A percentile compares a stretch with the other conserved stretches of the same genome.
Conservation (phyloP, 2,797 vertebrate species). For the Rallus crepitans region DNA sequence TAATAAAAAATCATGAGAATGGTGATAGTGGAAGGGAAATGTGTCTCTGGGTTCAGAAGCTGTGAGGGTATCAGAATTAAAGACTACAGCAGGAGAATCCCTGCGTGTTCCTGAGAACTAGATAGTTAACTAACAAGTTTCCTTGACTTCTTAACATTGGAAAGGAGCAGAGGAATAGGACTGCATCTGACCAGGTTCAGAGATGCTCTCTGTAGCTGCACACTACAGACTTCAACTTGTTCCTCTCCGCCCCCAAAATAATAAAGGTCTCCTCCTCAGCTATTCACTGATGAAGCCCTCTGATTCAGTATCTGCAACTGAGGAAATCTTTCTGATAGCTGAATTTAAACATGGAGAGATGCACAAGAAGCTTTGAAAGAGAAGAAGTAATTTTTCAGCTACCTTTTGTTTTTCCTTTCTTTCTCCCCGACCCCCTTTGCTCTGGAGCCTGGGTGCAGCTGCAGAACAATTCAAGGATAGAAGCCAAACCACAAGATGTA, state of each 20-base stretch:
- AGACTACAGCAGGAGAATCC: not conserved
- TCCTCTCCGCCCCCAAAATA: not conserved
- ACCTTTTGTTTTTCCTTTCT: too few species aligned
- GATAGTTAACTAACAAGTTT: not conserved
- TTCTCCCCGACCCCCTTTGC: too few species aligned
- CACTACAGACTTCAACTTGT: not conserved
- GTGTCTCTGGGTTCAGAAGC: not conserved
- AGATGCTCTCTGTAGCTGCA: not conserved
- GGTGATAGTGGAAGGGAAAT: not conserved
- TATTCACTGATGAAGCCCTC: not conserved
- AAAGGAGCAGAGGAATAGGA: not conserved
- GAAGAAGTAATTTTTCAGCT: not conserved
- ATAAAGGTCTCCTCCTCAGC: not conserved
- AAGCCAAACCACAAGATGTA: not conserved
- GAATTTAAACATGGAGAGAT: not conserved
- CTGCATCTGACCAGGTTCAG: not conserved
- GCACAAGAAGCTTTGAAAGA: not conserved
- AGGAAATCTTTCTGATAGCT: not conserved
- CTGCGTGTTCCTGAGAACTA: not conserved
- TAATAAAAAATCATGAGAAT: not conserved
- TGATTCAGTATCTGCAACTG: not conserved
- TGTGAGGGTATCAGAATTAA: not conserved
- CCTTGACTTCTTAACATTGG: not conserved
- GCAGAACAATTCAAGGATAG: not conserved
- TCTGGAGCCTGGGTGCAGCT: not conserved